Evolutionary conservation across 2,113 vertebrate genomes (phyloP), one percentile per base, ranked within the genome.

Genomic region (Microcebus ravelobensis): DNA sequence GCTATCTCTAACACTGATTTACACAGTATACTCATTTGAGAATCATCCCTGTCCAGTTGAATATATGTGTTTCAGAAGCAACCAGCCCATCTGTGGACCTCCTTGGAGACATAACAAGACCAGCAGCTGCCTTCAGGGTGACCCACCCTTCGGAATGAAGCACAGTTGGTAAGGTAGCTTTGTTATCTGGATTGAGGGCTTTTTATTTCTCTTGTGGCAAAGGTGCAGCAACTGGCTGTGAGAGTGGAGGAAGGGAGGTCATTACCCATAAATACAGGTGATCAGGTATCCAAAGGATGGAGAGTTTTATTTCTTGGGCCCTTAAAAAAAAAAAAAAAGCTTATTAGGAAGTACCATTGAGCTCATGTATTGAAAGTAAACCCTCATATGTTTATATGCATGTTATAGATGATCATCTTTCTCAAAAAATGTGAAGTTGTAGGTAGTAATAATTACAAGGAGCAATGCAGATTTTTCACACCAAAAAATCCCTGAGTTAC

Each of bases 21-120:
- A 81, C 18, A 1, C 14, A 39, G 25, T 87, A 1, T 12, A 17
- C 76, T 93, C 45, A 59, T 89, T 70, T n/a, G 34, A 93, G 76
- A 85, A 50, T 76, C 50, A 31, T 86, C 6, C 70, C 59, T 67
- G 5, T 48, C 7, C 45, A 67, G 71, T 71, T 82, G 27, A n/a
- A 55, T 70, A 13, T 76, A 17, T 76, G 8, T 84, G 50, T 92
- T 96, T 80, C 88, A 94, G 91, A 95, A 93, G 70, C 65, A 65
- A 0, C 65, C 45, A 25, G 31, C 36, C 52, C 18, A 4, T 12
- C 81, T 9, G 1, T 81, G 74, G 73, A 91, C 39, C 36, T 93
- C 34, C 20, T 57, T 2, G 31, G 18, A 73, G 50, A 34, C 14
- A 4, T 42, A 87, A 76, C 10, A 31, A 80, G 45, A 77, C 27